These are phyloP conservation scores for Stictocephala bisonia DNA, from an alignment of 2,888 invertebrate species.

Conservation along the genomic window DNA sequence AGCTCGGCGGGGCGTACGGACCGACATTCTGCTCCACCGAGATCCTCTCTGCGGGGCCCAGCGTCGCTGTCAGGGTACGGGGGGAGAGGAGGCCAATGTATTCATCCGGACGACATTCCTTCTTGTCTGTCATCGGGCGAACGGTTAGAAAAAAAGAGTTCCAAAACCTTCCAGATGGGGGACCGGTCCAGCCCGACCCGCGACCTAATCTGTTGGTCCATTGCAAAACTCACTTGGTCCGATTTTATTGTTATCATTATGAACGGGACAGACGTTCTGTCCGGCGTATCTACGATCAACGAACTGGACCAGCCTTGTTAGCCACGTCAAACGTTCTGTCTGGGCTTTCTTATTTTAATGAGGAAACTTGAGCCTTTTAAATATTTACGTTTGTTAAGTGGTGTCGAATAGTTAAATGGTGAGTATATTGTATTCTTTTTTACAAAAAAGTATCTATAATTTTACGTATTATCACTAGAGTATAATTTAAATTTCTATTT, in stretches of 20 bases:
- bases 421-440: too few species aligned
- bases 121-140: slow-evolving; percentile 40
- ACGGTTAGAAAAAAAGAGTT: slow-evolving; percentile 36
- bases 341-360: too few species aligned
- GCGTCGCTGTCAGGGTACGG: too few species aligned
- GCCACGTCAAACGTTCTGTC: too few species aligned
- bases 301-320: not conserved
- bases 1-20: not conserved
- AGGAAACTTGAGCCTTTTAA: too few species aligned
- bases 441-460: too few species aligned
- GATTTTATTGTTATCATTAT: slow-evolving; percentile 28
- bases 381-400: too few species aligned
- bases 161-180: slow-evolving; percentile 45
- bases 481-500: too few species aligned
- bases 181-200: slow-evolving; percentile 37
- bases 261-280: too few species aligned
- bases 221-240: slow-evolving; percentile 8
- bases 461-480: too few species aligned
- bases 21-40: not conserved
- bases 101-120: slow-evolving; percentile 45
- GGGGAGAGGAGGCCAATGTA: slow-evolving; percentile 32
- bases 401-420: too few species aligned
- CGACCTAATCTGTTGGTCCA: not conserved
- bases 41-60: not conserved
- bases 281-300: slow-evolving; percentile 8